Evolutionary conservation across 2,797 vertebrate genomes (phyloP).

Genomic region (Gastrophryne carolinensis): DNA sequence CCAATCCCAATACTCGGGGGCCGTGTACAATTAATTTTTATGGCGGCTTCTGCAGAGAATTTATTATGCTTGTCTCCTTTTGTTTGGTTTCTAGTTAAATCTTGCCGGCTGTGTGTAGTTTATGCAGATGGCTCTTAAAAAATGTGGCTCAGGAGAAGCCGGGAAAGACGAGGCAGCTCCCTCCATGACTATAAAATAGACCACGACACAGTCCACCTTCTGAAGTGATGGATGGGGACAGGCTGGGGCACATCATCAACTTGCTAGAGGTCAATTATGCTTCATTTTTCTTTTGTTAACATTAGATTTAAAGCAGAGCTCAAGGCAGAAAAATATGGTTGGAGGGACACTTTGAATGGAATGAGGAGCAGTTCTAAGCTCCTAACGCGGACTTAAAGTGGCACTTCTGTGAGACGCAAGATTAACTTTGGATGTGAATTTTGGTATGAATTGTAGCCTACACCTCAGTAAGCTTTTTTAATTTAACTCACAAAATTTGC

Average conservation of each 20-base stretch:
- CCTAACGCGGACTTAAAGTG: too few species aligned
- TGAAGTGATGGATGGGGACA: background rate
- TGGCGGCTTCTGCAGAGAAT: background rate
- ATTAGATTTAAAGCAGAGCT: too few species aligned
- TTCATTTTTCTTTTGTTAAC: background rate
- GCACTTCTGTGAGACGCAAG: too few species aligned
- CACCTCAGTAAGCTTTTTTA: too few species aligned
- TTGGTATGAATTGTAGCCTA: too few species aligned
- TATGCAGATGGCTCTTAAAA: slow-evolving; percentile 16
- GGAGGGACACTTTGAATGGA: background rate
- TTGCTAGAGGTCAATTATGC: background rate
- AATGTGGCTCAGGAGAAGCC: slow-evolving; percentile 11
- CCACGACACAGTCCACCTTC: background rate
- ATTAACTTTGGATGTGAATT: too few species aligned
- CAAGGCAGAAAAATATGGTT: background rate
- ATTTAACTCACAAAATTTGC: too few species aligned
- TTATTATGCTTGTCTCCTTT: slow-evolving; percentile 39
- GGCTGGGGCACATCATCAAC: background rate
- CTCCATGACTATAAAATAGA: background rate
- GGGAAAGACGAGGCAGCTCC: background rate
- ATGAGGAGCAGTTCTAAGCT: too few species aligned
- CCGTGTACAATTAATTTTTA: slow-evolving; percentile 24
- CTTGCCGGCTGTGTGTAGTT: background rate
- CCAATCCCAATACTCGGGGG: slow-evolving; percentile 9
- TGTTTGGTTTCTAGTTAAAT: slow-evolving; percentile 28